A percentile compares a stretch with the other conserved stretches of the same genome.
phyloP scores from a whole-genome alignment of 2,888 invertebrate species.

The Heliconius aoede region DNA sequence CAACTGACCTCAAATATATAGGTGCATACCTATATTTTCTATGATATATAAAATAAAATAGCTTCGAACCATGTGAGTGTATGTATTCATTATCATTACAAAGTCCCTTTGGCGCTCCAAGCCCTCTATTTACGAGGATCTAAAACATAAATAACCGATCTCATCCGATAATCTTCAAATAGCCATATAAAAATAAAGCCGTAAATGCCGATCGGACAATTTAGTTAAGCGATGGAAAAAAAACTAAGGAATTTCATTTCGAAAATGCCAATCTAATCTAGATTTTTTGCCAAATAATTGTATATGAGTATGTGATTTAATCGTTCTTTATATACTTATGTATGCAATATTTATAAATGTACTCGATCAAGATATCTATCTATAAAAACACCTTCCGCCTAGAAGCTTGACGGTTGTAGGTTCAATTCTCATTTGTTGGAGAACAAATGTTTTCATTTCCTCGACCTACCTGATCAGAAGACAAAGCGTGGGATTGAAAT shows the following conservation, averaged over 20 bases:
- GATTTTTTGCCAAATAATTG: slow-evolving; percentile 24
- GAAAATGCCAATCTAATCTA: slow-evolving; percentile 30
- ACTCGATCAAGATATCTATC: too few species aligned
- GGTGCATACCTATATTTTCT: not conserved
- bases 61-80: not conserved
- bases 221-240: slow-evolving; percentile 47
- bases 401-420: too few species aligned
- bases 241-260: slow-evolving; percentile 46
- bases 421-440: too few species aligned
- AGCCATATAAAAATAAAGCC: slow-evolving; percentile 46
- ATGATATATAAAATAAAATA: not conserved
- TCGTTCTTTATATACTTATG: too few species aligned
- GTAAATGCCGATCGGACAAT: slow-evolving; percentile 50
- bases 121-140: slow-evolving; percentile 26
- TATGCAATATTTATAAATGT: too few species aligned
- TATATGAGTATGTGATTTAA: too few species aligned
- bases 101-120: slow-evolving; percentile 22
- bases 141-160: slow-evolving; percentile 40
- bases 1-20: not conserved
- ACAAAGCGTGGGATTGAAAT: too few species aligned
- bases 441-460: too few species aligned
- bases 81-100: slow-evolving; percentile 24
- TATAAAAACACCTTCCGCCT: too few species aligned
- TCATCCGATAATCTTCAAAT: slow-evolving; percentile 44
- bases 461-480: too few species aligned